A percentile compares a stretch with the other conserved stretches of the same genome.
Evolutionary conservation across 2,888 invertebrate genomes (phyloP).

Genomic region (Arctia plantaginis): DNA sequence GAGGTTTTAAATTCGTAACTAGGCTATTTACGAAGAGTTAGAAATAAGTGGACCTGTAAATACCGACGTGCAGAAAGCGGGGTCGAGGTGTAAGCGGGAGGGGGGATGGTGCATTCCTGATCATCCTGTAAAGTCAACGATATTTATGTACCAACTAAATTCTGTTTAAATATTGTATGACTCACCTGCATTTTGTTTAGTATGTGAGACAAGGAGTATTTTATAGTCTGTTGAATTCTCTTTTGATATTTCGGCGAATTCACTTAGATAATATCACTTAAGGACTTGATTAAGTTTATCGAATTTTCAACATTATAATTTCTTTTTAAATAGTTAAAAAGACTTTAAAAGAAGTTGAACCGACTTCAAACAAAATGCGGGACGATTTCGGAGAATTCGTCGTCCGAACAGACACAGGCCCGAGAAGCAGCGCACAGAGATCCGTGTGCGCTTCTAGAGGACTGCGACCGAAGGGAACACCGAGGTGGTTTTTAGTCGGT

Average conservation of each 20-base stretch:
- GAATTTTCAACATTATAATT: not conserved
- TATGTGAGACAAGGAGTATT: not conserved
- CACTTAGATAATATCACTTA: not conserved
- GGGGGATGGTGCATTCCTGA: slow-evolving; percentile 11
- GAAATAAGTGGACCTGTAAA: slow-evolving; percentile 3
- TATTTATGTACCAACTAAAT: slow-evolving; percentile 1
- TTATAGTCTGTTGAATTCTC: not conserved
- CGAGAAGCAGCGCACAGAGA: too few species aligned
- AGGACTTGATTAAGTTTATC: not conserved
- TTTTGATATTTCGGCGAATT: not conserved
- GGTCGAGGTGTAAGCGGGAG: slow-evolving; percentile 14
- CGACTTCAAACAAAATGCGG: not conserved
- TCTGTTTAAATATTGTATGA: not conserved
- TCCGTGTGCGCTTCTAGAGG: too few species aligned
- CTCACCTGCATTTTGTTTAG: not conserved
- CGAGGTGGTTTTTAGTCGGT: too few species aligned
- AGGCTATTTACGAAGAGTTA: not conserved
- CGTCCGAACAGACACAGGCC: too few species aligned
- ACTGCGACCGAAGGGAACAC: too few species aligned
- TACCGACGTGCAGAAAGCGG: slow-evolving; percentile 5
- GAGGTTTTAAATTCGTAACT: not conserved
- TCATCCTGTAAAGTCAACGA: slow-evolving; percentile 10
- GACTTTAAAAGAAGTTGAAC: not conserved
- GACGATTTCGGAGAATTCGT: too few species aligned
- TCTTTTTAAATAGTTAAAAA: rapidly evolving